Evolutionary conservation across 2,797 vertebrate genomes (phyloP), one percentile per base, ranked within the genome.

Genomic region (Acanthurus leucopareius): DNA sequence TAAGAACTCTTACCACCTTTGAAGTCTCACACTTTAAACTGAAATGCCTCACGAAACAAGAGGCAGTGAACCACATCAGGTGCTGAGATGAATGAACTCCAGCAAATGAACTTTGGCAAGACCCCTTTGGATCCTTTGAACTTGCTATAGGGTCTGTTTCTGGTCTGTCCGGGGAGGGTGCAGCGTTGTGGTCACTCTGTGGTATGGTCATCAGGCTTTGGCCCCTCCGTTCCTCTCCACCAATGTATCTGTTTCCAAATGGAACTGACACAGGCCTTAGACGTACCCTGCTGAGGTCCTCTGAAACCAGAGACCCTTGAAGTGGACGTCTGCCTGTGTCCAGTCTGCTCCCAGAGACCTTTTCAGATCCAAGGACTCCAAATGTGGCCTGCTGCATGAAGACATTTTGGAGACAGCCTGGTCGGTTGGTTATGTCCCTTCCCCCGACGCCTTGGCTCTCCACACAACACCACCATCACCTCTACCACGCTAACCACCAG

Each of bases 231-330:
- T 91, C 78, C 71, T 84, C 82, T 89, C 73, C 65, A 77, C 97
- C 97, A 94, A 96, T 97, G 96, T 96, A 95, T 96, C 94, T 93
- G 93, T 93, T 94, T 93, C 91, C 91, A 93, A 93, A 92, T 86
- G 86, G 85, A 89, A 85, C 83, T 83, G 89, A 91, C 94, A 83
- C 90, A 94, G 94, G 94, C 94, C 94, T 90, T 90, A 91, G 95
- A 95, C 94, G 90, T 94, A 95, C 95, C 98, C 98, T 97, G 97
- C 98, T 99, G 98, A 92, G 97, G 96, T 94, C 92, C 93, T 94
- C 95, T 99, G 98, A 98, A 99, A 99, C 95, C 89, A 96, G 97
- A 99, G 97, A 99, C 93, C 95, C 96, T 99, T 99, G 97, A 99
- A 97, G 97, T 99, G 97, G 97, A 97, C 84, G 96, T 97, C 95